Evolutionary conservation across 2,797 vertebrate species (phyloP).

Genomic region (Artibeus lituratus): DNA sequence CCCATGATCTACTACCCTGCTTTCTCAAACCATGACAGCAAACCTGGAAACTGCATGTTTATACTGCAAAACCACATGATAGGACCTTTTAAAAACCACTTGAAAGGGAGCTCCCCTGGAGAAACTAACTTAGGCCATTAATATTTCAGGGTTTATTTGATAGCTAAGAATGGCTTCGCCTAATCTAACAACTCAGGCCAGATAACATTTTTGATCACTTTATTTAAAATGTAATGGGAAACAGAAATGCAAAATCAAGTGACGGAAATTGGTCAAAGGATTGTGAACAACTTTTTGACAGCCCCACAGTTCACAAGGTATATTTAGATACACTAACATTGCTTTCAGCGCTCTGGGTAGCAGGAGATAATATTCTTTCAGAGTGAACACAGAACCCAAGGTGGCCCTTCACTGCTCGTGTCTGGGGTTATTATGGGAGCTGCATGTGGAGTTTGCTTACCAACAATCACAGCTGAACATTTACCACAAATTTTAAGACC

Average conservation of each 20-base stretch:
- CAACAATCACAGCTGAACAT: neutral
- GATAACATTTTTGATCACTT: neutral
- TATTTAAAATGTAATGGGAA: neutral
- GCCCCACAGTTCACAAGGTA: neutral
- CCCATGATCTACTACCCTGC: neutral
- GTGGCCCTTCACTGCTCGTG: neutral
- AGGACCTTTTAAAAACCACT: neutral
- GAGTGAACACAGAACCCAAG: neutral
- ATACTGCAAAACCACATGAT: neutral
- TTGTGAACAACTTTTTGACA: neutral
- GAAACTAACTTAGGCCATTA: neutral
- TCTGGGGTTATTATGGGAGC: neutral
- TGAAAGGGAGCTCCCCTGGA: neutral
- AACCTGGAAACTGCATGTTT: neutral
- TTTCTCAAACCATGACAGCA: neutral
- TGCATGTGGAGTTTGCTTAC: neutral
- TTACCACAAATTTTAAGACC: neutral
- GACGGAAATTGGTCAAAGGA: neutral
- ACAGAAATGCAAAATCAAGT: neutral
- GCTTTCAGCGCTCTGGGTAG: neutral
- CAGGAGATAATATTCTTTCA: neutral
- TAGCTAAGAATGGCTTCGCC: neutral
- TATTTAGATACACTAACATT: neutral
- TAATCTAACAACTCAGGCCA: neutral
- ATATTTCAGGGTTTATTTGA: neutral